Conservation (phyloP, 2,113 vertebrate species). For the Oxyruncus cristatus region DNA sequence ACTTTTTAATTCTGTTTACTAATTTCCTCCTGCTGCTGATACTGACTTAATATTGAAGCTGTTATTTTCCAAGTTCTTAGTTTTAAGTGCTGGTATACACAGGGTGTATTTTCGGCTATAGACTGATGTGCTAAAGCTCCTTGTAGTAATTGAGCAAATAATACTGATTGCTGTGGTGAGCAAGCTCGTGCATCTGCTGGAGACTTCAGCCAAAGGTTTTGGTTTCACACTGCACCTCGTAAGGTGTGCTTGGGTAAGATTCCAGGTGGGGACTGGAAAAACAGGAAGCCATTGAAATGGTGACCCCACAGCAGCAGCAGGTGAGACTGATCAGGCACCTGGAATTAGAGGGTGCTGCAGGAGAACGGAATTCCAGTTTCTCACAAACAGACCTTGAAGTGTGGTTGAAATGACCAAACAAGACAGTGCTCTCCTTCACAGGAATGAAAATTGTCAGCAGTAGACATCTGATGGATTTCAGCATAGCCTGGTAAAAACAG, state of each 20-base stretch:
- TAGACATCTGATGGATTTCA: background rate
- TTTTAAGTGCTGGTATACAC: background rate
- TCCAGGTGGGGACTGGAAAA: background rate
- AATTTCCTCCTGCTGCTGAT: background rate
- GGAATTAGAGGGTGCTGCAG: background rate
- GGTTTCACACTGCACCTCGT: background rate
- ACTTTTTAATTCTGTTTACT: background rate
- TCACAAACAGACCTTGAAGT: background rate
- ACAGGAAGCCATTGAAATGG: fast-evolving
- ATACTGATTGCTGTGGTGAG: background rate
- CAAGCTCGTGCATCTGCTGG: background rate
- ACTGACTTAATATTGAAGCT: background rate
- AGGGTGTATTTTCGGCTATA: background rate
- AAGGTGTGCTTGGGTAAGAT: background rate
- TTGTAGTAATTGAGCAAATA: background rate
- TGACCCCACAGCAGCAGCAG: background rate
- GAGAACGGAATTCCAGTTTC: background rate
- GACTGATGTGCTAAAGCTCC: background rate
- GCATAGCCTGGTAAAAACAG: background rate
- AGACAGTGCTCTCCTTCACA: background rate
- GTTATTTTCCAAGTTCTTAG: background rate
- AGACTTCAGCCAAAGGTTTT: background rate
- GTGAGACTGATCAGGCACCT: background rate
- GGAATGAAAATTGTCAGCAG: background rate
- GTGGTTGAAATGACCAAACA: background rate